Evolutionary conservation across 2,888 invertebrate species (phyloP).

Genomic region (Cryptocephalus primarius): DNA sequence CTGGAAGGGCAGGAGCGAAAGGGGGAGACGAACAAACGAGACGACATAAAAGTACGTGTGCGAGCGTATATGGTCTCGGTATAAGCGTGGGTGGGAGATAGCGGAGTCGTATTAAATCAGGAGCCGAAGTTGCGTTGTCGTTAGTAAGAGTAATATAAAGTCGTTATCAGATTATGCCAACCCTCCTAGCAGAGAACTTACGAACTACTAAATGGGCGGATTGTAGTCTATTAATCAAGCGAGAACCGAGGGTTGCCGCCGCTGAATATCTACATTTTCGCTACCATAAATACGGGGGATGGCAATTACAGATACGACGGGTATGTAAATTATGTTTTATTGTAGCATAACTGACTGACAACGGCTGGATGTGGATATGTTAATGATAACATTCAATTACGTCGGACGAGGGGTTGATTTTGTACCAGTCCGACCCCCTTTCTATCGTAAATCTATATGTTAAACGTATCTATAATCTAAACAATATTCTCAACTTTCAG

Average conservation of each 20-base stretch:
- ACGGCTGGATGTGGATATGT: slow-evolving; percentile 6
- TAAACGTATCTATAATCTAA: too few relatives aligned
- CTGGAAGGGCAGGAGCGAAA: too few relatives aligned
- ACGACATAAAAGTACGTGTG: too few relatives aligned
- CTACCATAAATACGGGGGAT: slow-evolving; percentile 27
- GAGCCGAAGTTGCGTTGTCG: slow-evolving; percentile 14
- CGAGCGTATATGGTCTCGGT: too few relatives aligned
- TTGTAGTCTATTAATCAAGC: slow-evolving; percentile 33
- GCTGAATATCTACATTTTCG: slow-evolving; percentile 19
- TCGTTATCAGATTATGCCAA: slow-evolving; percentile 33
- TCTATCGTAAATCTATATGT: too few relatives aligned
- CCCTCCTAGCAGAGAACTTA: slow-evolving; percentile 26
- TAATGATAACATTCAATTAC: background rate
- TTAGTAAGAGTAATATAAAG: slow-evolving; percentile 25
- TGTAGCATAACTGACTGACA: slow-evolving; percentile 21
- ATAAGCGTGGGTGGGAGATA: too few relatives aligned
- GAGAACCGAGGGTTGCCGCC: slow-evolving; percentile 15
- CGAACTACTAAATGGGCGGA: slow-evolving; percentile 32
- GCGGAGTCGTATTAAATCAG: background rate
- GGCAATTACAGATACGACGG: slow-evolving; percentile 23
- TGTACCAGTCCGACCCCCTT: too few relatives aligned
- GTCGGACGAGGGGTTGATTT: too few relatives aligned
- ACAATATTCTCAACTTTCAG: too few relatives aligned
- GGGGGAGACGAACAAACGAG: too few relatives aligned
- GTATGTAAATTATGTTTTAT: slow-evolving; percentile 25